phyloP scores from a whole-genome alignment of 2,797 vertebrate species.

The Cygnus olor region DNA sequence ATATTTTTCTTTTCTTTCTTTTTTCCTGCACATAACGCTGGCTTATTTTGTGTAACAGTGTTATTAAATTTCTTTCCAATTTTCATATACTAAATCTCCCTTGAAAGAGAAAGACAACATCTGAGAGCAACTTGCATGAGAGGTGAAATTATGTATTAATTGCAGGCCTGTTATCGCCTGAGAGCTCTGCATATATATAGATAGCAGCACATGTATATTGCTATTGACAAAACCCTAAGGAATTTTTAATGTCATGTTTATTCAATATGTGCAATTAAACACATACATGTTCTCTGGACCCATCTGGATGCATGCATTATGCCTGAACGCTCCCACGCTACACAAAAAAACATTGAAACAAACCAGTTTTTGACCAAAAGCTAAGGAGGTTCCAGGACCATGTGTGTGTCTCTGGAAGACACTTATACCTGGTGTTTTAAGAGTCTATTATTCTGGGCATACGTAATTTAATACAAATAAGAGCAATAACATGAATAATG shows the following conservation, averaged over 20 bases:
- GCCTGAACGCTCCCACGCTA: background rate
- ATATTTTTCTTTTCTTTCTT: background rate
- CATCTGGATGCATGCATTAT: background rate
- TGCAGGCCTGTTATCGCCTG: background rate
- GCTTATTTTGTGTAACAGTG: background rate
- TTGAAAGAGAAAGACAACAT: background rate
- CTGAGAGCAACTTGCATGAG: background rate
- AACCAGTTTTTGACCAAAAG: background rate
- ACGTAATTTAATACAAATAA: background rate
- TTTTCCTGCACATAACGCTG: background rate
- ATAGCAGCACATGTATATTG: background rate
- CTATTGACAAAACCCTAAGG: background rate
- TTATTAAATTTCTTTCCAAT: background rate
- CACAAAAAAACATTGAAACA: background rate
- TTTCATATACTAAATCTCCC: background rate
- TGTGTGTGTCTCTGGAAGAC: background rate
- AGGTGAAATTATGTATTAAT: background rate
- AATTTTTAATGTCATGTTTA: background rate
- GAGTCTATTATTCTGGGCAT: background rate
- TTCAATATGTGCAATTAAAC: background rate
- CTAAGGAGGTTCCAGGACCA: background rate
- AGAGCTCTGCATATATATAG: background rate
- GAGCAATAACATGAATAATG: background rate
- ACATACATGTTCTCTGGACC: background rate
- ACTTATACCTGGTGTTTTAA: background rate